Conservation (phyloP, 64 coral and sea anemone genomes). For the Platygyra sinensis region DNA sequence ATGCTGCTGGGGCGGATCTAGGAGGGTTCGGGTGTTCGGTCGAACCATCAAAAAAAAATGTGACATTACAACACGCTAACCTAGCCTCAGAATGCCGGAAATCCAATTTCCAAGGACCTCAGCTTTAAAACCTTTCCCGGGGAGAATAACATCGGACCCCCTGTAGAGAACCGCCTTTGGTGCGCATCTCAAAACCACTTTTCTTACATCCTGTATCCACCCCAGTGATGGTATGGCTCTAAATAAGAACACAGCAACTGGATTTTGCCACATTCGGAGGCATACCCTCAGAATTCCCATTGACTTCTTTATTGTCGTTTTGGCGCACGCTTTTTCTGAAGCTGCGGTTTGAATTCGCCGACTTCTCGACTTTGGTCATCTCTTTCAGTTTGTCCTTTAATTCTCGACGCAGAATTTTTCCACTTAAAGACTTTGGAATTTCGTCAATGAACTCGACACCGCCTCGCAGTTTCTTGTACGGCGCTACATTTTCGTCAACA, state of each 20-base stretch:
- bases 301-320: background rate
- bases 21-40: too few relatives aligned
- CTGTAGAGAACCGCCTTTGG: too few relatives aligned
- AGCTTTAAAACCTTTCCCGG: too few relatives aligned
- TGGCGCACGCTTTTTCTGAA: background rate
- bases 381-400: slow-evolving; percentile 18
- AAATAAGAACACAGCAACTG: slow-evolving; percentile 24
- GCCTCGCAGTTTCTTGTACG: slow-evolving; percentile 72
- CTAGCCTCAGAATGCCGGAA: too few relatives aligned
- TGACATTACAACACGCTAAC: too few relatives aligned
- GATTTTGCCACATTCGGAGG: background rate
- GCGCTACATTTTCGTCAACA: slow-evolving; percentile 58
- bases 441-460: slow-evolving; percentile 74
- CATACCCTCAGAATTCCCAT: background rate
- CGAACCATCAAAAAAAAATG: too few relatives aligned
- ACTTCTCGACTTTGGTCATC: background rate
- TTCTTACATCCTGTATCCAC: too few relatives aligned
- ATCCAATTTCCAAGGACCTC: too few relatives aligned
- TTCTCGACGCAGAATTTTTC: slow-evolving; percentile 72
- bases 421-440: slow-evolving; percentile 74
- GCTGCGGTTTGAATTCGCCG: background rate
- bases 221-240: background rate
- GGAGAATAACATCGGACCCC: too few relatives aligned
- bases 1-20: too few relatives aligned
- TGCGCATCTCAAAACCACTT: too few relatives aligned